Evolutionary conservation across 2,888 invertebrate genomes (phyloP), one percentile per base, ranked within the genome.

Genomic region (Heliconius hortense): DNA sequence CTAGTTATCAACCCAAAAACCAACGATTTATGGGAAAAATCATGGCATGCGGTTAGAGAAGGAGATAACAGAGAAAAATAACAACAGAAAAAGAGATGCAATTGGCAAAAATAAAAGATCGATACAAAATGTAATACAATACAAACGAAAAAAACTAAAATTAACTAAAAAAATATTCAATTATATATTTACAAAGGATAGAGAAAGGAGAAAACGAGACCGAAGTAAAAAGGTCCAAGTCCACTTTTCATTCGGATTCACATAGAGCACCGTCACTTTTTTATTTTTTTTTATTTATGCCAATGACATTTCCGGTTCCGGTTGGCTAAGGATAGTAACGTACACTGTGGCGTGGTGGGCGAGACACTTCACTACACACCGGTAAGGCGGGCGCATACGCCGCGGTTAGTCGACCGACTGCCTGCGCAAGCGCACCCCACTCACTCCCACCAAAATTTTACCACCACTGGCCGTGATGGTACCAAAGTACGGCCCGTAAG

Each of bases 391-490:
- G 89, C 92, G 89, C 88, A 85, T 85, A 87, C 88, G 89, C 89
- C 92, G 90, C 91, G 89, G 84, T 85, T 83, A 86, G 82, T 82
- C 82, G 84, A 86, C 87, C 85, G 90, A 93, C 92, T 92, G 91
- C 70, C 85, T 85, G 90, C 93, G 92, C 91, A 85, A 80, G 91
- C 92, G 93, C 93, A 93, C 93, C 93, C 93, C 92, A 93, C 93
- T 93, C 88, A 90, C 91, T 92, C 92, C 91, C 90, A 92, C 93
- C 92, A 89, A 92, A 90, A 90, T 91, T 90, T 91, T 91, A 90
- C 93, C 93, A 93, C 92, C 91, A 87, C 87, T 83, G 80, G 79
- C 81, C 77, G 70, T 86, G 88, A 89, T 21, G 21, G 5, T 43
- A 26, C 59, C 43, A 71, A 56, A 43, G 43, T 26, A 2, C 24